Conservation (phyloP, 2,888 invertebrate species). For the Lasioglossum malachurum region DNA sequence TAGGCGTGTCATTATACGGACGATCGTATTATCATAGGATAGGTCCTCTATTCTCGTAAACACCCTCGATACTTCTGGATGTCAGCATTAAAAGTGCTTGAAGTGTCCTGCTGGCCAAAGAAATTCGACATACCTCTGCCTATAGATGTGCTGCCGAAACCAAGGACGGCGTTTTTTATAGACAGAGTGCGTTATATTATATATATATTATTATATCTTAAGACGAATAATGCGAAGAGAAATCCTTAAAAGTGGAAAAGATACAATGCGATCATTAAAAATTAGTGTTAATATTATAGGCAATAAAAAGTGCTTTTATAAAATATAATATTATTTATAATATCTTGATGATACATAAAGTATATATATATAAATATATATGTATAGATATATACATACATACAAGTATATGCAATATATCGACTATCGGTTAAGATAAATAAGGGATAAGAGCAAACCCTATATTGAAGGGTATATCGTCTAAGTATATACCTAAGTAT, state of each 20-base stretch:
- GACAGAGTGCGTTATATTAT: not conserved
- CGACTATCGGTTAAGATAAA: not conserved
- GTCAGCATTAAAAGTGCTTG: constrained; percentile 4
- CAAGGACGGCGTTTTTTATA: constrained; percentile 7
- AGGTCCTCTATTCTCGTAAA: not conserved
- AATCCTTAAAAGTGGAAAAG: constrained; percentile 17
- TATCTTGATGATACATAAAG: constrained; percentile 78
- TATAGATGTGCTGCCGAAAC: constrained; percentile 1
- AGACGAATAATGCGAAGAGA: not conserved
- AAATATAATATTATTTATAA: constrained; percentile 84
- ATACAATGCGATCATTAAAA: constrained; percentile 34
- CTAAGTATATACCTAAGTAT: constrained; percentile 16
- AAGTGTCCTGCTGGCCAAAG: constrained; percentile 3
- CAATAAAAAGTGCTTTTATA: constrained; percentile 84
- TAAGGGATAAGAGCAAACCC: not conserved
- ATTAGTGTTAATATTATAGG: constrained; percentile 81
- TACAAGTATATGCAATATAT: constrained; percentile 2
- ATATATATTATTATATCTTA: not conserved
- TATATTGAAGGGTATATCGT: constrained; percentile 31
- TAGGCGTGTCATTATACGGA: not conserved
- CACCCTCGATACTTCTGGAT: not conserved
- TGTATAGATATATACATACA: not conserved
- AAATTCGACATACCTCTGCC: constrained; percentile 7
- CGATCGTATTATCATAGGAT: constrained; percentile 7
- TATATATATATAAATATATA: not conserved